Base-by-base conservation (phyloP, 2,113 vertebrate genomes). In the Heterochromis multidens region DNA sequence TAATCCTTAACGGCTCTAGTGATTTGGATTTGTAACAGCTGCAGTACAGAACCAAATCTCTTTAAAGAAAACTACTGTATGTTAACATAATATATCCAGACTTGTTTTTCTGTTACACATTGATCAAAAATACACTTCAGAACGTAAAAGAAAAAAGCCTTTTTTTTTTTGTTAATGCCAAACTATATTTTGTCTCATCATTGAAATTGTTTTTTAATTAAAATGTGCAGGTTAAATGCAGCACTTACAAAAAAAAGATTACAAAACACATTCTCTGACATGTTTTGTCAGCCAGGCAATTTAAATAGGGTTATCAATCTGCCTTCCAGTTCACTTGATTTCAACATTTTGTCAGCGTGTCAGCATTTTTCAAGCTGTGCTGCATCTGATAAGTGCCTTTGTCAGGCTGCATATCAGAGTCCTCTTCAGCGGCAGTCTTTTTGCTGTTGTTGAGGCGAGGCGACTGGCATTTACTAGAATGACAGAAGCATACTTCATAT, bases 401-500 rank as follows among this genome's bases (percentile, higher is more conserved):
- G 90, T 91, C 91, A 82, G 84, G 61, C 65, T 77, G 79, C 80
- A 37, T 88, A 86, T 90, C 93, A 21, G 85, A 79, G 67, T 67
- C 81, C 77, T 90, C 84, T 88, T 87, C 87, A 86, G 88, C n/a
- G 0, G 80, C 86, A 82, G 81, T 82, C 88, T 89, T 84, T 87
- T 77, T 63, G 78, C 84, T 21, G 62, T 65, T 6, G 56, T 77
- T 76, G 79, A 88, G 72, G 77, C 65, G 52, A 92, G 77, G 79
- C 67, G 81, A 84, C 83, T 81, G 80, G 86, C 89, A 87, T 90
- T 88, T 90, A 88, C 77, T 81, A 67, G 81, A 91, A 91, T 89
- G 91, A 92, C 89, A 93, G 89, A 93, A 85, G 84, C 85, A 88
- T 89, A 86, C 87, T 93, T 93, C 92, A 89, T 91, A 78, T 77